Conservation (phyloP, 2,113 vertebrate genomes). For the Trochalopteron elliotii region DNA sequence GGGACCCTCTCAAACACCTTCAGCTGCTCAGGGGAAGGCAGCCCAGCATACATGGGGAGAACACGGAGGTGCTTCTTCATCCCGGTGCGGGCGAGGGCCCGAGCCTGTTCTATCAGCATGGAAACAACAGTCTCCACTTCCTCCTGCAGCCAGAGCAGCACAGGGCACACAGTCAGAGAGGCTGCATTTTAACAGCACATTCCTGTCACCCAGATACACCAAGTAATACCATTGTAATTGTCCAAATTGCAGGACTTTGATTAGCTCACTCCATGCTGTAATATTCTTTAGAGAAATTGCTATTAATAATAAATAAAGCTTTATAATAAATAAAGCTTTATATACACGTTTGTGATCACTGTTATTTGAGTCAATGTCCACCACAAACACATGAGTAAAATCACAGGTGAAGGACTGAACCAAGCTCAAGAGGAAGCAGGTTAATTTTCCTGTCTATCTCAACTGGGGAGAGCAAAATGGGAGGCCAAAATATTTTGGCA, state of each 20-base stretch:
- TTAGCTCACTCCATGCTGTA: background rate
- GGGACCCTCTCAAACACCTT: conserved; percentile 92
- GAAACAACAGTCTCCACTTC: conserved; percentile 95
- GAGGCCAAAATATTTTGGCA: background rate
- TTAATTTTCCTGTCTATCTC: background rate
- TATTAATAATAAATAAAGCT: background rate
- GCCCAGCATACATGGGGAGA: conserved; percentile 95
- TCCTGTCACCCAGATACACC: background rate
- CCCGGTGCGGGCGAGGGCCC: conserved; percentile 85
- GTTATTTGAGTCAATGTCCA: background rate
- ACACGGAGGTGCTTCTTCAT: conserved; percentile 94
- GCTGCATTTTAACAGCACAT: background rate
- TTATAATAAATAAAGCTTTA: background rate
- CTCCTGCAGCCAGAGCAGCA: conserved; percentile 76
- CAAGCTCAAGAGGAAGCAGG: background rate
- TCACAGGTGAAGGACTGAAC: background rate
- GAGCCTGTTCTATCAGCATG: conserved; percentile 91
- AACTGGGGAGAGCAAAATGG: background rate
- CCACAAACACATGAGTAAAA: background rate
- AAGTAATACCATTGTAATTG: background rate
- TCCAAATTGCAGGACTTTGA: background rate
- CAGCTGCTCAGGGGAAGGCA: conserved; percentile 93
- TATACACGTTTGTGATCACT: background rate
- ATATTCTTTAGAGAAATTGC: background rate
- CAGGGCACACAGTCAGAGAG: background rate